phyloP scores from a whole-genome alignment of 2,888 invertebrate species.

The Lycocerus yunnanus region DNA sequence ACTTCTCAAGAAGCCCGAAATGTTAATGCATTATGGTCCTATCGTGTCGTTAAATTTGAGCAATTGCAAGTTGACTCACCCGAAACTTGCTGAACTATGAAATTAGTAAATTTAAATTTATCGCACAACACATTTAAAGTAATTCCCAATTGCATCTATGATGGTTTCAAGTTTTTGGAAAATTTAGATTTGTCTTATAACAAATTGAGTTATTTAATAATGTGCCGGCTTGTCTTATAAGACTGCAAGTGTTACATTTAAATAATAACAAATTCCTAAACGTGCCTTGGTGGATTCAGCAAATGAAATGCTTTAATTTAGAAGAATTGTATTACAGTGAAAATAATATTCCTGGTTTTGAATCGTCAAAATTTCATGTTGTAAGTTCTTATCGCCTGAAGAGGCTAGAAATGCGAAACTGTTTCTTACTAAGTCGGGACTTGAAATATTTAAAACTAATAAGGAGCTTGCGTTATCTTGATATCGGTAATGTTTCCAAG shows the following conservation, averaged over 20 bases:
- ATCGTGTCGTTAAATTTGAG: constrained; percentile 18
- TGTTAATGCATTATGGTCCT: not conserved
- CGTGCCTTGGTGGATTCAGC: constrained; percentile 46
- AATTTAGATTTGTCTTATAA: constrained; percentile 42
- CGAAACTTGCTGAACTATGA: constrained; percentile 5
- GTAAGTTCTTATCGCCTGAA: constrained; percentile 30
- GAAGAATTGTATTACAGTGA: constrained; percentile 40
- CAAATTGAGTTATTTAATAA: constrained; percentile 25
- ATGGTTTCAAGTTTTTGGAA: constrained; percentile 39
- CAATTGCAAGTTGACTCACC: constrained; percentile 23
- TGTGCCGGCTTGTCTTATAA: constrained; percentile 34
- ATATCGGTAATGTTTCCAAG: no score
- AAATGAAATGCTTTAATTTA: constrained; percentile 35
- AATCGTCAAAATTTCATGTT: constrained; percentile 20
- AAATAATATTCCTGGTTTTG: constrained; percentile 37
- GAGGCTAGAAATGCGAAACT: constrained; percentile 39
- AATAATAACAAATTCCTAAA: constrained; percentile 28
- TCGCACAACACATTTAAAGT: constrained; percentile 36
- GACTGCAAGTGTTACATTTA: constrained; percentile 39
- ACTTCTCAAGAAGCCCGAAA: not conserved
- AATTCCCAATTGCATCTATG: constrained; percentile 40
- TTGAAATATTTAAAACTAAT: constrained; percentile 24
- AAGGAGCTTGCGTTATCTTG: no score
- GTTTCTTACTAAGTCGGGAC: constrained; percentile 33
- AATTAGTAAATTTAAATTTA: constrained; percentile 36